phyloP scores from a whole-genome alignment of 2,888 invertebrate genomes.

The Cylloceria caligata region DNA sequence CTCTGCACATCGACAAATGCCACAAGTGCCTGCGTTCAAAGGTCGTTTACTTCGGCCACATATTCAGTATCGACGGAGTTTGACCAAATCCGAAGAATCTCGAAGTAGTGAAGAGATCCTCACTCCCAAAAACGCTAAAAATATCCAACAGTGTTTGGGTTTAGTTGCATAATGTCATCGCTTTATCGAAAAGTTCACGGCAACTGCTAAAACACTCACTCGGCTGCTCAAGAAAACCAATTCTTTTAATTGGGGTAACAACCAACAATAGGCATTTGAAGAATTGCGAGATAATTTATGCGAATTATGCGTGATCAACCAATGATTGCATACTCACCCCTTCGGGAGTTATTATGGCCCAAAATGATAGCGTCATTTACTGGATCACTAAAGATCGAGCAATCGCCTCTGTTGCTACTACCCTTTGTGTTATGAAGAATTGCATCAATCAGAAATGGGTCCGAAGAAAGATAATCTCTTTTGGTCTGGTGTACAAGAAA shows the following conservation, averaged over 20 bases:
- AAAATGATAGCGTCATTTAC: too few species aligned
- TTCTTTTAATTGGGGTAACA: constrained; percentile 50
- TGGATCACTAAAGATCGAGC: too few species aligned
- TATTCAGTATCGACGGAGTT: constrained; percentile 70
- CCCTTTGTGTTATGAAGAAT: too few species aligned
- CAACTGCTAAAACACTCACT: constrained; percentile 70
- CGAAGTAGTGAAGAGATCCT: constrained; percentile 53
- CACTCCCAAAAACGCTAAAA: constrained; percentile 55
- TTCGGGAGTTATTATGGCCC: too few species aligned
- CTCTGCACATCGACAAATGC: constrained; percentile 53
- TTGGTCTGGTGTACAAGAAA: too few species aligned
- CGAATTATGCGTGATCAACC: not conserved
- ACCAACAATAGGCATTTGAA: constrained; percentile 62
- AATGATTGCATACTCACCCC: too few species aligned
- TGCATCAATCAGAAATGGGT: too few species aligned
- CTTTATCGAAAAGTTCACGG: constrained; percentile 70
- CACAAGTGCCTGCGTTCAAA: constrained; percentile 66
- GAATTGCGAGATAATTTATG: constrained; percentile 52
- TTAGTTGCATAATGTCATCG: constrained; percentile 71
- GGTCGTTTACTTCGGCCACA: constrained; percentile 73
- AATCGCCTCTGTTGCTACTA: too few species aligned
- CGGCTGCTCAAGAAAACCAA: constrained; percentile 66
- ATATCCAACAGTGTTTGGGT: constrained; percentile 50
- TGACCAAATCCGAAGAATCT: constrained; percentile 70
- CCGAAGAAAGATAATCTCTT: too few species aligned